Conservation (phyloP, 1,140 invertebrate genomes). For the Leguminivora glycinivorella region DNA sequence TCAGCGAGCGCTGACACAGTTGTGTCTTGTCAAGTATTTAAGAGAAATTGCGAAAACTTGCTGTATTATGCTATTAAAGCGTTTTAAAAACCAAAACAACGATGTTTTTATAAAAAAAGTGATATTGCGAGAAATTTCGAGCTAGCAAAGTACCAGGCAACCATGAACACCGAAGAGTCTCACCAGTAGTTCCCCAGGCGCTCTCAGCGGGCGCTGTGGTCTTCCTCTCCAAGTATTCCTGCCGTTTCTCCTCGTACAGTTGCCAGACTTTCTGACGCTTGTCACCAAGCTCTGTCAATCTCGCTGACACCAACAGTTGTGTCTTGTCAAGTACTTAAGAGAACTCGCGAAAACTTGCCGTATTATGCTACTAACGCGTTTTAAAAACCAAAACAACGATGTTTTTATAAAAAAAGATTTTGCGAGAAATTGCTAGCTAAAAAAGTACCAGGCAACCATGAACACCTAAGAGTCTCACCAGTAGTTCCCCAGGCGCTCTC, state of each 20-base stretch:
- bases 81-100: too few relatives aligned
- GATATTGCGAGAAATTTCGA: too few relatives aligned
- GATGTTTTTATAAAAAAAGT: too few relatives aligned
- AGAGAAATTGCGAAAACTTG: background rate
- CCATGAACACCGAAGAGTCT: conserved; percentile 30
- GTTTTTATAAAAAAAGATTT: too few relatives aligned
- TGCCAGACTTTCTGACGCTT: conserved; percentile 79
- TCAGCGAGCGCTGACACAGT: conserved; percentile 80
- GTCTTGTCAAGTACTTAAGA: conserved; percentile 69
- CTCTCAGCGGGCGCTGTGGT: conserved; percentile 60
- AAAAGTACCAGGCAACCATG: conserved; percentile 22
- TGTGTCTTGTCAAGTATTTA: conserved; percentile 79
- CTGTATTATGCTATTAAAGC: too few relatives aligned
- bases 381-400: too few relatives aligned
- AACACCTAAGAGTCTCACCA: conserved; percentile 42
- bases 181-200: conserved; percentile 58
- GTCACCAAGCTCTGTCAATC: conserved; percentile 79
- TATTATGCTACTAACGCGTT: too few relatives aligned
- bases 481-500: conserved; percentile 55
- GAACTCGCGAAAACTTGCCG: too few relatives aligned
- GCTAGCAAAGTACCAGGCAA: conserved; percentile 23
- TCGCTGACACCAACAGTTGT: conserved; percentile 85
- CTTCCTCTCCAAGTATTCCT: conserved; percentile 57
- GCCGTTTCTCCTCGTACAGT: conserved; percentile 81
- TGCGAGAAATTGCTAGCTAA: too few relatives aligned